phyloP scores from a whole-genome alignment of 37 sponge, comb jelly and placozoan genomes.

The Halichondria panicea region DNA sequence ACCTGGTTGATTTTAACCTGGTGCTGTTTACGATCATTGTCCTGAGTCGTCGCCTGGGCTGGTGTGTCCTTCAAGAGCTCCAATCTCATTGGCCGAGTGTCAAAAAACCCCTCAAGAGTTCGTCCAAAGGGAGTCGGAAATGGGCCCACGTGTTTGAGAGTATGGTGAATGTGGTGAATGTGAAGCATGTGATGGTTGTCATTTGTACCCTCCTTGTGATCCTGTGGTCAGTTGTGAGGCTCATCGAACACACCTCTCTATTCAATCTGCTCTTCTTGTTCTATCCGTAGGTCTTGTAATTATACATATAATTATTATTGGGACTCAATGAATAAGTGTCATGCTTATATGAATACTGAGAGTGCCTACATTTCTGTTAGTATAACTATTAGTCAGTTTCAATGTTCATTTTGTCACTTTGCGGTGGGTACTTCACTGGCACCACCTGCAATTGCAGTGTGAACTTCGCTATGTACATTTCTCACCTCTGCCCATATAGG shows the following conservation, averaged over 20 bases:
- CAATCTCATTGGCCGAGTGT: conserved; percentile 19
- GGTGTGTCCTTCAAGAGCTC: conserved; percentile 40
- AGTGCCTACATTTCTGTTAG: neutral
- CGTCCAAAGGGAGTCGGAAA: neutral
- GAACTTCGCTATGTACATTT: neutral
- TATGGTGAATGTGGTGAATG: neutral
- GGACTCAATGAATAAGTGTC: too few relatives aligned
- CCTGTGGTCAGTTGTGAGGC: conserved; percentile 37
- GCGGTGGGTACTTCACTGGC: neutral
- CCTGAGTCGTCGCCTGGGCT: conserved; percentile 53
- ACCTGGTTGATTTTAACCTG: conserved; percentile 60
- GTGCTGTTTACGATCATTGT: conserved; percentile 51
- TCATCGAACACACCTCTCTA: conserved; percentile 61
- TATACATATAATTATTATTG: conserved; percentile 6
- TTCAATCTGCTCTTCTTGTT: conserved; percentile 79
- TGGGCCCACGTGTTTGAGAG: neutral
- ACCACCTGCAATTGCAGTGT: neutral
- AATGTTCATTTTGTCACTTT: neutral
- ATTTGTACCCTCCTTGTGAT: conserved; percentile 27
- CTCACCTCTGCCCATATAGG: conserved; percentile 22
- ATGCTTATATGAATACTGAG: too few relatives aligned
- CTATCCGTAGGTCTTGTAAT: conserved; percentile 72
- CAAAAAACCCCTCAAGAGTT: neutral
- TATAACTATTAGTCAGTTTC: neutral
- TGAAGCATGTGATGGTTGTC: conserved; percentile 9